Conservation (phyloP, 2,888 invertebrate genomes). For the Vesta saturnalis region DNA sequence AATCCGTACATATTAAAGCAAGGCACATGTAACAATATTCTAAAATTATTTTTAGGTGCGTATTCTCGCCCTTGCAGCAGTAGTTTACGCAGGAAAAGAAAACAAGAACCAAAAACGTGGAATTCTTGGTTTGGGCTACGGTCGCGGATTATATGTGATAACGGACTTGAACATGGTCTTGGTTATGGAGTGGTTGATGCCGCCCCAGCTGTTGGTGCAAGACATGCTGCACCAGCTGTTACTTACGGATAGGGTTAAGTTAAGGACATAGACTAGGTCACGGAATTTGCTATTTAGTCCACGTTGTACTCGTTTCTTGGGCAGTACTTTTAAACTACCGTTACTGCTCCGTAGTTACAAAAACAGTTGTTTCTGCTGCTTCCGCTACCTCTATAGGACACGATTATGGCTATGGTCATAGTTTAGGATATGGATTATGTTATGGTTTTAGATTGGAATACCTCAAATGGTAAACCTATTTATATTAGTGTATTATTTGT, state of each 20-base stretch:
- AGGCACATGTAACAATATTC: no score
- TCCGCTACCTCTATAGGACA: constrained; percentile 26
- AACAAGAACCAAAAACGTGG: constrained; percentile 48
- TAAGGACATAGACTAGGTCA: constrained; percentile 26
- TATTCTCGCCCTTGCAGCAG: constrained; percentile 37
- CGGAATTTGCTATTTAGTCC: constrained; percentile 31
- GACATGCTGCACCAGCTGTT: constrained; percentile 21
- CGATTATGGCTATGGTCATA: not conserved
- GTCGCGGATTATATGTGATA: constrained; percentile 13
- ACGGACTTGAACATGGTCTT: constrained; percentile 27
- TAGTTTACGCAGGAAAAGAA: constrained; percentile 39
- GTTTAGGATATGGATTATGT: constrained; percentile 29
- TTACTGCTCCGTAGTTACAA: constrained; percentile 34
- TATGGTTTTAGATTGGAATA: constrained; percentile 17
- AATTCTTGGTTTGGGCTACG: constrained; percentile 45
- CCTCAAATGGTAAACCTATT: no score
- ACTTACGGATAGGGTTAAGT: constrained; percentile 33
- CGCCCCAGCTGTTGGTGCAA: not conserved
- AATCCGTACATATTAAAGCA: no score
- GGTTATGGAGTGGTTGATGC: not conserved
- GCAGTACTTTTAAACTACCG: constrained; percentile 28
- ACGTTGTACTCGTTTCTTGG: constrained; percentile 24
- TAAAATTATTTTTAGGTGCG: constrained; percentile 21
- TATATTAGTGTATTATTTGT: no score
- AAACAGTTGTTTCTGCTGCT: constrained; percentile 28